Conservation (phyloP, 2,113 vertebrate genomes). For the Rattus rattus region DNA sequence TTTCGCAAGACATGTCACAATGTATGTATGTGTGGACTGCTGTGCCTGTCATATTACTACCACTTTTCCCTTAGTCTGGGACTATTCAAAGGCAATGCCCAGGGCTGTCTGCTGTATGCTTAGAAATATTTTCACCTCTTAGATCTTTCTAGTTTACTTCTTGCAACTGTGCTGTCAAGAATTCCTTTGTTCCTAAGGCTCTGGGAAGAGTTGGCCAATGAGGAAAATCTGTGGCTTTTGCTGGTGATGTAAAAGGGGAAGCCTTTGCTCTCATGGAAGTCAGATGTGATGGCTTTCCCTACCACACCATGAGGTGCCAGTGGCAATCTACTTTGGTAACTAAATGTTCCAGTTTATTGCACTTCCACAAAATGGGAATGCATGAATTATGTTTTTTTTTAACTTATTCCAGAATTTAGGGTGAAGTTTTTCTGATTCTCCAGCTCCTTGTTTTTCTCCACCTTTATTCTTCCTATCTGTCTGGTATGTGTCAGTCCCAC, state of each 20-base stretch:
- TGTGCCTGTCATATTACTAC: not conserved
- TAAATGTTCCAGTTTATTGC: not conserved
- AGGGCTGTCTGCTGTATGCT: not conserved
- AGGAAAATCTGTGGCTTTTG: not conserved
- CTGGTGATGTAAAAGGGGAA: not conserved
- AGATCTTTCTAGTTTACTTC: not conserved
- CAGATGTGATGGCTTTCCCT: accelerated
- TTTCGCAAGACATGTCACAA: too few species aligned
- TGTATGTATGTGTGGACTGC: accelerated
- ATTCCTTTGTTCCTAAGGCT: not conserved
- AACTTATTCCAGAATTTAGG: not conserved
- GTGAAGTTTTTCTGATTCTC: not conserved
- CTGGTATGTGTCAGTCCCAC: not conserved
- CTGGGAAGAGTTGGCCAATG: not conserved
- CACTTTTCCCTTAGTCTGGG: not conserved
- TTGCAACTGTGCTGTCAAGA: not conserved
- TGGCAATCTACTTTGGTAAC: not conserved
- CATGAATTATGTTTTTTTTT: not conserved
- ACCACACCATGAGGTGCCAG: too few species aligned
- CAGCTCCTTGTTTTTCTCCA: not conserved
- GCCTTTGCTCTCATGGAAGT: not conserved
- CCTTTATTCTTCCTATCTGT: not conserved
- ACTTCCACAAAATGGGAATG: not conserved
- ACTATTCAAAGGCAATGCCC: not conserved
- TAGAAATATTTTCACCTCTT: not conserved